Base-by-base conservation (phyloP, 2,113 vertebrate species). In the Caranx melampygus region DNA sequence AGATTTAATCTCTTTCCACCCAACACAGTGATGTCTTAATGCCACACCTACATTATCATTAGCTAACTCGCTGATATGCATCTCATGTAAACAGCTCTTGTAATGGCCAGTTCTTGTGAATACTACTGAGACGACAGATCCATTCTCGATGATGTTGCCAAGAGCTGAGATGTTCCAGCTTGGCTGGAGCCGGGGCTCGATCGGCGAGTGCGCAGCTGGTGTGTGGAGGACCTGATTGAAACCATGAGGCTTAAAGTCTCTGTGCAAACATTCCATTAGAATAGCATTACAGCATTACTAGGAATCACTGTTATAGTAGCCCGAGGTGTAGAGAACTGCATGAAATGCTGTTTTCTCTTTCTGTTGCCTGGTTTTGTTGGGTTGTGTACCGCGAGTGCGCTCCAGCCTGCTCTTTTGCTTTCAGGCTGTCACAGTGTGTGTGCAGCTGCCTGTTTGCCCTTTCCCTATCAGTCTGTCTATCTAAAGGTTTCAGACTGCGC, bases 201-300 rank as follows among this genome's bases (percentile, higher is more conserved):
- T 74, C 14, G 15, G 21, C 52, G 20, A 57, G 72, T 44, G 67
- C 75, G 57, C 82, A 91, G 75, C 85, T 84, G 78, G 72, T 86
- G 62, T 79, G 70, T 69, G 58, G 58, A 87, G 65, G 78, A 82
- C 75, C 75, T 83, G 79, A 85, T 78, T 86, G 78, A 86, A 86
- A 86, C 73, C 75, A 79, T 70, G 69, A 47, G 71, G 78, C 75
- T 75, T 78, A 59, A 79, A 85, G 74, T 83, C 62, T 81, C 78
- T 75, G 57, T 65, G 61, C 75, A 91, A 82, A 78, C 85, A 81
- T 76, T 82, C 79, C 64, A 73, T 78, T 62, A 83, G 60, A 82
- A 78, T 60, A 60, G 61, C 65, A 69, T 84, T 76, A 78, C 63
- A 67, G 81, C 66, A 71, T 78, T 64, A 76, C 61, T 15, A 20